Evolutionary conservation across 2,888 invertebrate species (phyloP), one percentile per base, ranked within the genome.

Genomic region (Drosophila pseudotalamancana): DNA sequence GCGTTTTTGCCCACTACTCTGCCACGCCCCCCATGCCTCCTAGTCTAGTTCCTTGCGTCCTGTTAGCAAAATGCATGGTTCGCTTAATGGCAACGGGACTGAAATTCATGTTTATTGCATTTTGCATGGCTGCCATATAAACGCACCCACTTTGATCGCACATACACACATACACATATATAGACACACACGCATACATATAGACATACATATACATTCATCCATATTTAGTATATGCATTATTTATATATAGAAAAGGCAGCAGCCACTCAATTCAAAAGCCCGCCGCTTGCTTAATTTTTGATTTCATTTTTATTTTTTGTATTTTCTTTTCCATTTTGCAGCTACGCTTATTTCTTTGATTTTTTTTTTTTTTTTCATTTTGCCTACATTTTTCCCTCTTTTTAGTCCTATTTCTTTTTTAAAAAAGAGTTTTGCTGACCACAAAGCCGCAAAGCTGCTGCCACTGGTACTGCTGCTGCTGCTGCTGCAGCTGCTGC

Each of bases 41-140:
- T 59, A 34, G 69, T 39, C 42, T 16, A 21, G 16, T 45, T 16
- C 39, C 16, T n/a, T 25, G 31, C 37, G 48, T 51, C 32, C 23
- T 49, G 31, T 14, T 25, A 42, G 43, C 21, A 63, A 83, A 81
- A 57, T 74, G 85, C 72, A 79, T 61, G 82, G 63, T 77, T 81
- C 82, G 82, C 71, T 77, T 84, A 77, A 80, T 83, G 68, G 75
- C 65, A 76, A 54, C 76, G 51, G 69, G 59, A 45, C 63, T 65
- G 62, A 59, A 73, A 63, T 65, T 73, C 74, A 74, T 85, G 74
- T 71, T 84, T 77, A 79, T 79, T 77, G 74, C 82, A 85, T 81
- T 77, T 74, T 60, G 65, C 74, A 66, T 72, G 46, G 49, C 51
- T 64, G 35, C 45, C 63, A 68, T 62, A 65, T 67, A 67, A 62